These are phyloP conservation scores for Limnephilus lunatus DNA, from an alignment of 2,888 invertebrate genomes.

Conservation along the genomic window DNA sequence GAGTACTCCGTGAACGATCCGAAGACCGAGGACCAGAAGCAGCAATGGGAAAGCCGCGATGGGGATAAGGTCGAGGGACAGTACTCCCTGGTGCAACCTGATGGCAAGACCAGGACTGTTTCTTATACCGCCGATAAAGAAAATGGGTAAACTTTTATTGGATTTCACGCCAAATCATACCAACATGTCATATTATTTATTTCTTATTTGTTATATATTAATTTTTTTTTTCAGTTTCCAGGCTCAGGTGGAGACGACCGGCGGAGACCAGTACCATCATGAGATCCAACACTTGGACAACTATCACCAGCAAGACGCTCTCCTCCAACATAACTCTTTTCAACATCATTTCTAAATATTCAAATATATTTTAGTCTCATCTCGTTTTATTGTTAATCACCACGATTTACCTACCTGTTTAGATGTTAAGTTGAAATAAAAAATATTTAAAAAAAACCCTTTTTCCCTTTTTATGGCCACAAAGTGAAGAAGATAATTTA, in stretches of 20 bases:
- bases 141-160: conserved; percentile 71
- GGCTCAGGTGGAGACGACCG: conserved; percentile 65
- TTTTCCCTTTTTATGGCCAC: not conserved
- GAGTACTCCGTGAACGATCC: conserved; percentile 77
- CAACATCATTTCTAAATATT: conserved; percentile 7
- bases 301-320: conserved; percentile 48
- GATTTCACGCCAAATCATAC: not conserved
- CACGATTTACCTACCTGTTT: not conserved
- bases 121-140: conserved; percentile 78
- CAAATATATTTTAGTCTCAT: not conserved
- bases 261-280: conserved; percentile 59
- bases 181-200: too few species aligned
- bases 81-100: conserved; percentile 77
- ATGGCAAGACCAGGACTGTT: conserved; percentile 77
- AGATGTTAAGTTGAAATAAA: not conserved
- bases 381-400: not conserved
- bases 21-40: conserved; percentile 78
- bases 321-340: conserved; percentile 18
- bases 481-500: not conserved
- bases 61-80: conserved; percentile 76
- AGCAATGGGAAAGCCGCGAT: conserved; percentile 76
- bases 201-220: too few species aligned
- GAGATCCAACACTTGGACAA: conserved; percentile 55
- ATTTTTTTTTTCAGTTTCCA: conserved; percentile 64
- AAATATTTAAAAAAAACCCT: not conserved